Evolutionary conservation across 2,797 vertebrate species (phyloP).

Genomic region (Thripadectes ignobilis): DNA sequence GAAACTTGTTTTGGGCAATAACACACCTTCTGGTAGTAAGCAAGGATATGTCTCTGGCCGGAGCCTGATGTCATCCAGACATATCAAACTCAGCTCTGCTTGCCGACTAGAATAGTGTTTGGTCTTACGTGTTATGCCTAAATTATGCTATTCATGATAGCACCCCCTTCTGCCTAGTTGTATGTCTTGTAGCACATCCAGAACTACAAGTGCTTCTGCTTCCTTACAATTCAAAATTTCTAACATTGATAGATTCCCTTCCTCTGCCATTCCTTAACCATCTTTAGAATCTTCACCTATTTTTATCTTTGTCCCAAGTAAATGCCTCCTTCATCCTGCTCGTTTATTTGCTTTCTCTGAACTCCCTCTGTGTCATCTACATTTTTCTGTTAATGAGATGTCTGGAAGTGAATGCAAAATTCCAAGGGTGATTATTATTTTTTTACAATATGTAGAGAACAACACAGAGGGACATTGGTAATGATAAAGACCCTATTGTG

Average conservation of each 20-base stretch:
- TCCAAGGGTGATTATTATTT: not conserved
- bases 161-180: not conserved
- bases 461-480: not conserved
- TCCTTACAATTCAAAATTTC: not conserved
- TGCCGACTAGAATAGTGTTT: not conserved
- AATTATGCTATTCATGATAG: not conserved
- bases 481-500: not conserved
- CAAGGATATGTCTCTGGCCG: not conserved
- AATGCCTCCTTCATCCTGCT: not conserved
- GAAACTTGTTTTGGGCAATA: not conserved
- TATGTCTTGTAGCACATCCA: not conserved
- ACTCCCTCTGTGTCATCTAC: not conserved
- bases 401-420: constrained; percentile 6
- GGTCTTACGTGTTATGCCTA: not conserved
- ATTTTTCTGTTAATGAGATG: constrained; percentile 17
- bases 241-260: not conserved
- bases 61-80: not conserved
- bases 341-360: not conserved
- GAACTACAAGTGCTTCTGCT: not conserved
- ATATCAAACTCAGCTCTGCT: not conserved
- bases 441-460: not conserved
- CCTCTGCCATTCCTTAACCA: not conserved
- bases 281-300: not conserved
- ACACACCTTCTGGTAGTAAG: not conserved
- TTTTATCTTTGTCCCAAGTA: not conserved